Base-by-base conservation (phyloP, 2,797 vertebrate species). In the Ptychadena robeensis region DNA sequence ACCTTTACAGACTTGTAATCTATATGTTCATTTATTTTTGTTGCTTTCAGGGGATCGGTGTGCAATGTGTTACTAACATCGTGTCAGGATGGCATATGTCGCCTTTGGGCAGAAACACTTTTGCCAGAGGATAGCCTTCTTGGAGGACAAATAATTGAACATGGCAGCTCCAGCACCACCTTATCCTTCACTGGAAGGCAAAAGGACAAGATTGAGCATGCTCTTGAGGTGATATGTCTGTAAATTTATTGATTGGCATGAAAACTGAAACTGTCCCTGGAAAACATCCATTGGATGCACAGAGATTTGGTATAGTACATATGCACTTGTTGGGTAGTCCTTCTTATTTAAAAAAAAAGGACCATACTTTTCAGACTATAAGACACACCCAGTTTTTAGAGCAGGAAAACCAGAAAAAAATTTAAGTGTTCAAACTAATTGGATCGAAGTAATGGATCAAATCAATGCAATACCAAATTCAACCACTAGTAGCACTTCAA, bases 11-110 rank as follows among this genome's bases (percentile, higher is more conserved):
- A 7, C 44, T 53, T 2, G 44, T 1, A 7, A 1, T 15, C 14
- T 15, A 15, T 48, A 18, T 18, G 8, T 15, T 18, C 7, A 5
- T 53, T 53, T 53, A 6, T 53, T 4, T 74, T 22, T 68, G 70
- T 18, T 89, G 0, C 87, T 48, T 6, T 81, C 86, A 99, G 98
- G 93, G 96, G 97, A 18, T 96, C 96, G 0, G 96, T 99, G 78
- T 98, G 96, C 92, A 98, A 99, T n/a, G 97, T 98, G 85, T 80
- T 99, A 86, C 90, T 99, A 88, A 98, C 97, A 0, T 99, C 97
- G 4, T 99, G 97, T 82, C 95, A 96, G 38, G 98, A 99, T 79
- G 97, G 97, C 25, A 93, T 99, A 88, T 99, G 98, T 89, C 94
- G 98, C 73, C 89, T 99, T 61, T 99, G 98, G 98, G 96, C 96